Conservation (phyloP, 2,888 invertebrate species). For the Netelia fuscicornis region DNA sequence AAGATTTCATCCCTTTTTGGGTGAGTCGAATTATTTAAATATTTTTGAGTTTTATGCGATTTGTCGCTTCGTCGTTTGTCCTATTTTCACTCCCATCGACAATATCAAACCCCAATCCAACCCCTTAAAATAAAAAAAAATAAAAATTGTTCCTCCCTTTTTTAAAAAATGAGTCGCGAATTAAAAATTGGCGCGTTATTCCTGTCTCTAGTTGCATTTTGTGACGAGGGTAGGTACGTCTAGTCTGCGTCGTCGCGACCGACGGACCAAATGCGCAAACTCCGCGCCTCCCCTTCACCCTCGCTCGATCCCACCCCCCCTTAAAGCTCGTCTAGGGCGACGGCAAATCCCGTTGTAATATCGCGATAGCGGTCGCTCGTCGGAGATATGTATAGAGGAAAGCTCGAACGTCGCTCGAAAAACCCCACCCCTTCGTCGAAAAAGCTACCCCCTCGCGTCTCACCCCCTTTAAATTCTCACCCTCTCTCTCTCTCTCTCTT, state of each 20-base stretch:
- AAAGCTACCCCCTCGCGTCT: constrained; percentile 62
- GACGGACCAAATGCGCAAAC: constrained; percentile 59
- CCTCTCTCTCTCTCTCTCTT: not conserved
- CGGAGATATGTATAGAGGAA: constrained; percentile 18
- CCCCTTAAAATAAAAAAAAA: too few species aligned
- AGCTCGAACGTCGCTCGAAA: constrained; percentile 40
- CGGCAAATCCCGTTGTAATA: too few species aligned
- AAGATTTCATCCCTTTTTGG: too few species aligned
- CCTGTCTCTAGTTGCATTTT: constrained; percentile 2
- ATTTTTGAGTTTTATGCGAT: too few species aligned
- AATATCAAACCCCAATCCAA: too few species aligned
- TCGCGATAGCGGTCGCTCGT: constrained; percentile 2
- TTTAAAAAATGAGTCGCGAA: not conserved
- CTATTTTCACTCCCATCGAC: too few species aligned
- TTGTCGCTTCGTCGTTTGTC: too few species aligned
- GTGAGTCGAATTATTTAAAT: too few species aligned
- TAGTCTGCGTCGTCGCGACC: constrained; percentile 29
- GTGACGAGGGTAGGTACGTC: constrained; percentile 14
- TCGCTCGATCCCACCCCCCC: too few species aligned
- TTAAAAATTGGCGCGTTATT: not conserved
- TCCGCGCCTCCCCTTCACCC: constrained; percentile 35
- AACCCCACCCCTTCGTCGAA: constrained; percentile 55
- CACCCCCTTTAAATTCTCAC: constrained; percentile 39
- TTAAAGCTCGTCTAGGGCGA: too few species aligned
- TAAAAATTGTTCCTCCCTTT: too few species aligned